Evolutionary conservation across 2,113 vertebrate genomes (phyloP), one percentile per base, ranked within the genome.

Genomic region (Osmerus mordax): DNA sequence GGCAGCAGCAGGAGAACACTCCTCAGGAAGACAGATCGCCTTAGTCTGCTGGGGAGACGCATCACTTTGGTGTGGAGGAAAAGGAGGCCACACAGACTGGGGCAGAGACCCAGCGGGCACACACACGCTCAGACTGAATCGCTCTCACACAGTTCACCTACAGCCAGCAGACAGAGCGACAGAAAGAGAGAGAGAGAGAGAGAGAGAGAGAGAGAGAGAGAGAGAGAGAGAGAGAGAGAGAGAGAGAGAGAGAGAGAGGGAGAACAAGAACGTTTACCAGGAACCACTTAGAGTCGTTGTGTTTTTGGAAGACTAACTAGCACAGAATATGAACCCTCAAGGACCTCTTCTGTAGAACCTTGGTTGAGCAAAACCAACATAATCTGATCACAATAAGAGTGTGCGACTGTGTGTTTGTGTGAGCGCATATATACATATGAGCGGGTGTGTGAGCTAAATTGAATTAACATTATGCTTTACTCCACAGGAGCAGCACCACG

Each of bases 401-500:
- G 72, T 83, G 23, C 62, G 12, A 4, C 15, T 15, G 23, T 14
- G 19, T 66, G 65, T 67, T 14, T 54, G 13, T 53, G 47, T 28
- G 19, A 53, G 21, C 8, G 51, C 23, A 23, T 41, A 13, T 16
- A 73, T 70, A 73, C 75, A 70, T 61, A 25, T 29, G 54, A 18
- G 16, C n/a, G 6, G 19, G 59, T 16, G 59, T 71, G 67, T 58
- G 68, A 29, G 70, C 67, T 80, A 62, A 4, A 13, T 65, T 76
- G 67, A 78, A 36, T 69, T 41, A 71, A 65, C 71, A 19, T 64
- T 32, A 1, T 74, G 77, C 77, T 79, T 79, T 70, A 74, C 69
- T 72, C 52, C 60, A 58, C 67, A 70, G 66, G 71, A 79, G 74
- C 77, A 74, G 72, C 71, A 79, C 74, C 65, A 72, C 63, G 56